phyloP scores from a whole-genome alignment of 2,797 vertebrate genomes.

The Ambastaia sidthimunki region DNA sequence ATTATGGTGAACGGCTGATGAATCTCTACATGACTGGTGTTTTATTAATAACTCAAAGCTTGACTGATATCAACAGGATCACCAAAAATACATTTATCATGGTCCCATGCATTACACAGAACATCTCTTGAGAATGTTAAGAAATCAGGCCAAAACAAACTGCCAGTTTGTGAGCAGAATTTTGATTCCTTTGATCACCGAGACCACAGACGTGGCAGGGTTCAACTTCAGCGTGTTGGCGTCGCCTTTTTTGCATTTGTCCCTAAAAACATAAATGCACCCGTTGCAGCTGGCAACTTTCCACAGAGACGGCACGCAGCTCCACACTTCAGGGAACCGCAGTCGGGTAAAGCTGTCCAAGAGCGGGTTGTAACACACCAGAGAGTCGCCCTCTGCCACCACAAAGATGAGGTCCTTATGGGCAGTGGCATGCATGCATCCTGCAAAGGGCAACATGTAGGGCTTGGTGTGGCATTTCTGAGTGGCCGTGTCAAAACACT shows the following conservation, averaged over 20 bases:
- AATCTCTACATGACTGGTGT: conserved; percentile 9
- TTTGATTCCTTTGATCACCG: conserved; percentile 92
- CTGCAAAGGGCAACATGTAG: conserved; percentile 93
- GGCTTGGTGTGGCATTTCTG: conserved; percentile 94
- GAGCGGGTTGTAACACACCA: conserved; percentile 96
- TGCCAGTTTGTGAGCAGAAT: conserved; percentile 97
- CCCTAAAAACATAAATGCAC: conserved; percentile 96
- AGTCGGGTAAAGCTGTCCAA: conserved; percentile 97
- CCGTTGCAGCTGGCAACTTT: conserved; percentile 99
- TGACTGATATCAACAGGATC: conserved; percentile 13
- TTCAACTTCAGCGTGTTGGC: conserved; percentile 96
- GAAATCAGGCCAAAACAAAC: conserved; percentile 91
- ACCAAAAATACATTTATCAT: conserved; percentile 13
- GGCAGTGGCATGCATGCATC: conserved; percentile 94
- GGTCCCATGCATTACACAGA: background rate
- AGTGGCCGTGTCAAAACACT: conserved; percentile 92
- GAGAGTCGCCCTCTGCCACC: conserved; percentile 92
- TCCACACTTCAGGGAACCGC: conserved; percentile 95
- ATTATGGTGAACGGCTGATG: background rate
- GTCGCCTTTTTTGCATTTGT: conserved; percentile 97
- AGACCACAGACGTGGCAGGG: conserved; percentile 94
- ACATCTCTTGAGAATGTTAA: conserved; percentile 39
- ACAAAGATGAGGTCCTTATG: conserved; percentile 98
- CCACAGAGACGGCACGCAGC: conserved; percentile 94
- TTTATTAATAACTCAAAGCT: conserved; percentile 24